Evolutionary conservation across 2,113 vertebrate genomes (phyloP), one percentile per base, ranked within the genome.

Genomic region (Tursiops truncatus): DNA sequence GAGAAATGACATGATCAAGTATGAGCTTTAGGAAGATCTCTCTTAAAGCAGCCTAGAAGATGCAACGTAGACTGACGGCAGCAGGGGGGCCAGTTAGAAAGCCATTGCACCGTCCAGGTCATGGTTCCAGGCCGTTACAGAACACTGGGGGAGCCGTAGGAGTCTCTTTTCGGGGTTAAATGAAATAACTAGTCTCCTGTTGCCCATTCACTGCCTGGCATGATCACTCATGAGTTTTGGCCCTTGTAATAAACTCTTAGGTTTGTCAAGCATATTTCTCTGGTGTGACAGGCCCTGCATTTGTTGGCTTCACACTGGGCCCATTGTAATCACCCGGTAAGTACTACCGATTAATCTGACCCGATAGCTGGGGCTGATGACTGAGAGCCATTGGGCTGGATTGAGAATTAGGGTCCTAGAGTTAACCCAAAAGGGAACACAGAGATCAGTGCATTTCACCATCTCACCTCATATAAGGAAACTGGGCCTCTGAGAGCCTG

Each of bases 121-220:
- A 44, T 50, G 20, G 33, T 63, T 23, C 17, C 33, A 9, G 31
- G 60, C 77, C 73, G 53, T 50, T 50, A 20, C 7, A 31, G 38
- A 28, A 41, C 31, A 8, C 53, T 0, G 11, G 68, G 38, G 25
- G 85, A 92, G 77, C 71, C 2, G 0, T 26, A 13, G 53, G 68
- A 65, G 23, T 21, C 58, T 68, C 1, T 93, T 70, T 73, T 58
- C 33, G 38, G 91, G 10, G 17, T 80, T 87, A 77, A 84, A 58
- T 84, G 76, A 94, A 83, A 33, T 33, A 70, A 38, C 50, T 87
- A n/a, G 94, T 90, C 84, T 85, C 70, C 17, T 93, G 77, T 44
- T 95, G n/a, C 44, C 89, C 4, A 0, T 77, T 93, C 73, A 15
- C 56, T 38, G 33, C 31, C 74, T 87, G 71, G 67, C 23, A 23